phyloP scores from a whole-genome alignment of 1,140 invertebrate genomes.

The Camponotus vicinus region DNA sequence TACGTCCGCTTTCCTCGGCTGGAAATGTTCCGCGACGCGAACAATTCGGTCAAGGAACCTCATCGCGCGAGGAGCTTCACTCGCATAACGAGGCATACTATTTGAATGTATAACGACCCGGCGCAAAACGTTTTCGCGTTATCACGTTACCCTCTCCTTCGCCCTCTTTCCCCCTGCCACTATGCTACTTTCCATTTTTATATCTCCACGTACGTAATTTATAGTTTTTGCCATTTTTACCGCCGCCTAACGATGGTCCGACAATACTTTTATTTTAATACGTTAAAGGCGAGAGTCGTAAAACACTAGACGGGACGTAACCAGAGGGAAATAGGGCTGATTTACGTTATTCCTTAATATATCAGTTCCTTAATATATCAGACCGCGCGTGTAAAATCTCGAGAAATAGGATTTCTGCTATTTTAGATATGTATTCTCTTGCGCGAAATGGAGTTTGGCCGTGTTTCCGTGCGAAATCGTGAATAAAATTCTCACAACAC shows the following conservation, averaged over 20 bases:
- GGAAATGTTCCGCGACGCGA: conserved; percentile 21
- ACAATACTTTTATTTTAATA: conserved; percentile 18
- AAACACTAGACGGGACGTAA: conserved; percentile 22
- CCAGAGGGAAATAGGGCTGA: neutral
- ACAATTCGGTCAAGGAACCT: conserved; percentile 62
- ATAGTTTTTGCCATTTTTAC: neutral
- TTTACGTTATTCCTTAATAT: conserved; percentile 20
- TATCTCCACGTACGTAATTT: conserved; percentile 14
- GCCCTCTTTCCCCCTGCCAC: too few species aligned
- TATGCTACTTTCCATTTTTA: conserved; percentile 25
- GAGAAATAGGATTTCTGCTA: conserved; percentile 16
- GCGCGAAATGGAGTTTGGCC: too few species aligned
- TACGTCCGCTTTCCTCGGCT: conserved; percentile 52
- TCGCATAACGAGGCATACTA: conserved; percentile 34
- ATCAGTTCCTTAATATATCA: conserved; percentile 13
- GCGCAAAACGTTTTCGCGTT: conserved; percentile 1
- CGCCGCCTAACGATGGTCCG: conserved; percentile 22
- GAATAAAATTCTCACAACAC: conserved; percentile 1
- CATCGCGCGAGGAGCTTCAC: conserved; percentile 2
- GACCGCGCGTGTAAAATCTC: neutral
- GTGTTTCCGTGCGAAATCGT: neutral
- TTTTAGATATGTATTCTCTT: neutral
- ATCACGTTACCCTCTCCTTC: neutral
- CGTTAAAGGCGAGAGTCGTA: neutral
- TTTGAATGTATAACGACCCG: conserved; percentile 4